Conservation (phyloP, 2,797 vertebrate genomes). For the Molossus molossus region DNA sequence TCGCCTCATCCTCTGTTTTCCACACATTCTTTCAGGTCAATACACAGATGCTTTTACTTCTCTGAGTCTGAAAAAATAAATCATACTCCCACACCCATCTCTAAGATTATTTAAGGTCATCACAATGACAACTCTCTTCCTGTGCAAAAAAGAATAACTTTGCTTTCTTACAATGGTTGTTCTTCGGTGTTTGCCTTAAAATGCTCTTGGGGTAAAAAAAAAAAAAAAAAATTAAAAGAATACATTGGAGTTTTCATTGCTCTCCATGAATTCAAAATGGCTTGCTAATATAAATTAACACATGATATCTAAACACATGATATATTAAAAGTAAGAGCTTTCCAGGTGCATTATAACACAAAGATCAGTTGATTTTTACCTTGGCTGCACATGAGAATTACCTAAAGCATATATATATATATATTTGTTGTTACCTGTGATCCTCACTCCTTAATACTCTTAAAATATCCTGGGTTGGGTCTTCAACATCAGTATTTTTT, state of each 20-base stretch:
- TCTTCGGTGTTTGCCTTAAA: slow-evolving; percentile 61
- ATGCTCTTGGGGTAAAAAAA: slow-evolving; percentile 10
- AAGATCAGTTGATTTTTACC: not conserved
- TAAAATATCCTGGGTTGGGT: not conserved
- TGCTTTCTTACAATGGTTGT: slow-evolving; percentile 43
- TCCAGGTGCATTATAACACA: not conserved
- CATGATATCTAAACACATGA: not conserved
- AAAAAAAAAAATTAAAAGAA: not conserved
- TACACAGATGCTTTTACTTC: slow-evolving; percentile 85
- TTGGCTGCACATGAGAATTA: not conserved
- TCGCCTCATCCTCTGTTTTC: slow-evolving; percentile 82
- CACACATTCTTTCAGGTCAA: slow-evolving; percentile 88
- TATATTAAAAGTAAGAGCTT: not conserved
- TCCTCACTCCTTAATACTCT: not conserved
- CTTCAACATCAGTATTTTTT: not conserved
- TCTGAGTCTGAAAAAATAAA: slow-evolving; percentile 68
- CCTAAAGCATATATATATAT: not conserved
- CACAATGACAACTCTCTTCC: slow-evolving; percentile 70
- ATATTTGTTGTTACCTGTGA: not conserved
- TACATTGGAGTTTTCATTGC: not conserved
- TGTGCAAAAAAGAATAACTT: slow-evolving; percentile 52
- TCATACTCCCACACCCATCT: slow-evolving; percentile 68
- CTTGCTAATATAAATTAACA: not conserved
- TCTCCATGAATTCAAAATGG: not conserved
- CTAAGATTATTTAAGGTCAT: slow-evolving; percentile 81